Evolutionary conservation across 2,797 vertebrate species (phyloP).

Genomic region (Acridotheres tristis): DNA sequence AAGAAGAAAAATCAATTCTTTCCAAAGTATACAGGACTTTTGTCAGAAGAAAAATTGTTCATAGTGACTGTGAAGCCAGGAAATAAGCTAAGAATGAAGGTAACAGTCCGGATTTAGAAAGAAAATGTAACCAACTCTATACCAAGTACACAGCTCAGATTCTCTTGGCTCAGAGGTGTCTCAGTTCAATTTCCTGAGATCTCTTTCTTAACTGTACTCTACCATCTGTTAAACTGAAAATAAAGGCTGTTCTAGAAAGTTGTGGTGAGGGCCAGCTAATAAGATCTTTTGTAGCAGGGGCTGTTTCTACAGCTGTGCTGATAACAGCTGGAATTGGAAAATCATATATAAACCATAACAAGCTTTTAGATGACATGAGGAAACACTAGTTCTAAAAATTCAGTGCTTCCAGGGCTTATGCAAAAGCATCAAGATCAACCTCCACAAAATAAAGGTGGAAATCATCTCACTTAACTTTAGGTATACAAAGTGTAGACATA

Average conservation of each 20-base stretch:
- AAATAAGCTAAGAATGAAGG: neutral
- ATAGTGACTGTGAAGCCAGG: neutral
- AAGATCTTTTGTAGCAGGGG: neutral
- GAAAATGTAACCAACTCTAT: neutral
- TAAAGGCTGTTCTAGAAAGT: neutral
- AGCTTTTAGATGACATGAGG: neutral
- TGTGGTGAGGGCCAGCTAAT: neutral
- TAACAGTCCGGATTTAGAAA: neutral
- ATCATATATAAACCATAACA: neutral
- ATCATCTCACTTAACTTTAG: neutral
- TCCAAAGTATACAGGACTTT: accelerated
- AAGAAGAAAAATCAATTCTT: neutral
- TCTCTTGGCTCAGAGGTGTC: neutral
- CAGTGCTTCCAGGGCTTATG: neutral
- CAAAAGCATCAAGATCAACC: neutral
- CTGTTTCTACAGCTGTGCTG: neutral
- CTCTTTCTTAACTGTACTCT: neutral
- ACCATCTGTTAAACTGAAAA: neutral
- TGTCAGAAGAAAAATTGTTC: neutral
- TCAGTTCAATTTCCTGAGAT: neutral
- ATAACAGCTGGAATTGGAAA: neutral
- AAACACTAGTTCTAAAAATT: neutral
- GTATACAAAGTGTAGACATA: neutral
- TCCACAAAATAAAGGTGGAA: neutral
- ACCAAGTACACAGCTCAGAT: neutral